A percentile compares a stretch with the other conserved stretches of the same genome.
These are phyloP conservation scores for Arenaria interpres DNA, from an alignment of 2,113 vertebrate genomes.

Conservation along the genomic window DNA sequence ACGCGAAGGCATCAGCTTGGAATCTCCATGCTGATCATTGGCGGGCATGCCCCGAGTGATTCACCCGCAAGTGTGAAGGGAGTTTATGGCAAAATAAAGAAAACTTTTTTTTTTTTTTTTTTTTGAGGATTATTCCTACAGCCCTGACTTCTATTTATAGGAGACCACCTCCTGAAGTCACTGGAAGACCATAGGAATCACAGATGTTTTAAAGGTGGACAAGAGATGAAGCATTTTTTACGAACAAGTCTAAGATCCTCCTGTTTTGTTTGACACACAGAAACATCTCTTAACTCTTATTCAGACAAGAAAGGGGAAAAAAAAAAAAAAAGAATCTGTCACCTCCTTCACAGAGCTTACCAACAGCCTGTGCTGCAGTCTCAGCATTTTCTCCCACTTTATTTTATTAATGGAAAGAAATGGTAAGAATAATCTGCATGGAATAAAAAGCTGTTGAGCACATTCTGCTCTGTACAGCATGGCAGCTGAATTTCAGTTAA, in stretches of 20 bases:
- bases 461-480: background rate
- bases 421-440: background rate
- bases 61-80: background rate
- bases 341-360: background rate
- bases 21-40: background rate
- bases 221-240: background rate
- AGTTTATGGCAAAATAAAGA: background rate
- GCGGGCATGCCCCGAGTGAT: background rate
- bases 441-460: background rate
- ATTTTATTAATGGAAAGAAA: background rate
- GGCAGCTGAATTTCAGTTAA: background rate
- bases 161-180: background rate
- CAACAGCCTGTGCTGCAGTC: background rate
- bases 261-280: background rate
- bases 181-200: background rate
- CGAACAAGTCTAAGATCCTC: background rate
- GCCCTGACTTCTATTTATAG: background rate
- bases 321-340: too few relatives aligned
- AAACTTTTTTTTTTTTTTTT: background rate
- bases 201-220: background rate
- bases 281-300: background rate
- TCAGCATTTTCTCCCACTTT: background rate
- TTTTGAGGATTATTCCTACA: background rate
- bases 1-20: background rate
- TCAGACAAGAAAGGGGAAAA: background rate